Conservation (phyloP, 2,888 invertebrate species). For the Vesta saturnalis region DNA sequence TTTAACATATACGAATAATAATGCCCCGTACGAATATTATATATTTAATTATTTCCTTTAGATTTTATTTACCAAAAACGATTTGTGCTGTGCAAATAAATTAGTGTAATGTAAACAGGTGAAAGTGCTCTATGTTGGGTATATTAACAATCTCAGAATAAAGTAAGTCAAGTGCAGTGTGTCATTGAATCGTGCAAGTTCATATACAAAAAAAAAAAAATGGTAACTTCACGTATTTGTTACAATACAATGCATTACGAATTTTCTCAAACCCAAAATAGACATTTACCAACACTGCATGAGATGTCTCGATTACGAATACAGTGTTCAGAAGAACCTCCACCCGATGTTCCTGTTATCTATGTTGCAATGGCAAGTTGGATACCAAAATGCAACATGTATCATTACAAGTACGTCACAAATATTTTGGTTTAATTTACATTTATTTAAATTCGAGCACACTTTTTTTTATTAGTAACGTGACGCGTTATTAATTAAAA, state of each 20-base stretch:
- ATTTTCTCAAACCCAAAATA: slow-evolving; percentile 63
- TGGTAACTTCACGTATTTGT: slow-evolving; percentile 72
- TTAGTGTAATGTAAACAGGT: neutral
- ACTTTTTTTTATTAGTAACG: too few relatives aligned
- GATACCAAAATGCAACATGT: slow-evolving; percentile 75
- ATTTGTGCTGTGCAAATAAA: too few relatives aligned
- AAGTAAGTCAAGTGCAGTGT: neutral
- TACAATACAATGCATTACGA: slow-evolving; percentile 71
- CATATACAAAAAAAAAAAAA: slow-evolving; percentile 46
- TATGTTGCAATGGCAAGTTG: slow-evolving; percentile 78
- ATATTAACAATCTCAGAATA: neutral
- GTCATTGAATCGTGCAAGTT: neutral
- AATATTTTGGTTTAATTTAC: neutral
- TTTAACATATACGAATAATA: too few relatives aligned
- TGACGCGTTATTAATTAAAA: too few relatives aligned
- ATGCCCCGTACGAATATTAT: too few relatives aligned
- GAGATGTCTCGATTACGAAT: slow-evolving; percentile 69
- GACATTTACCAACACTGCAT: slow-evolving; percentile 67
- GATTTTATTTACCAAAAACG: too few relatives aligned
- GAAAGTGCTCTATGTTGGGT: neutral
- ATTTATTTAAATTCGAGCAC: slow-evolving; percentile 21
- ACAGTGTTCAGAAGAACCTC: slow-evolving; percentile 66
- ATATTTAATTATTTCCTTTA: too few relatives aligned
- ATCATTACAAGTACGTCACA: slow-evolving; percentile 44
- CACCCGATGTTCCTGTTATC: slow-evolving; percentile 72